Base-by-base conservation (phyloP, 2,113 vertebrate genomes). In the Rhipidura dahli region DNA sequence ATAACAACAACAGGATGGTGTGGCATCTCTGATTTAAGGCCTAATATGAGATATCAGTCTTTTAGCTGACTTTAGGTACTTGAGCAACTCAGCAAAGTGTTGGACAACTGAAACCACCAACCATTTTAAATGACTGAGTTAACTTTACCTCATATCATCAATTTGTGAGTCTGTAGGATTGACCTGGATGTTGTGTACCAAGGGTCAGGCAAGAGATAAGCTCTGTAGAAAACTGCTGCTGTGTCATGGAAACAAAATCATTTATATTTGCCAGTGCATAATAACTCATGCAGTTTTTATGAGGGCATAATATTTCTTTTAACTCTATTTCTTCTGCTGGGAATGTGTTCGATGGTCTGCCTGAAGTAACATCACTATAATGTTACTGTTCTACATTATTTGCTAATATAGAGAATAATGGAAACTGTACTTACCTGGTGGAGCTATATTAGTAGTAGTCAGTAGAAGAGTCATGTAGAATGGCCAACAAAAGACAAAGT, bases 11-110 rank as follows among this genome's bases (percentile, higher is more conserved):
- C 7, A 60, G 16, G 57, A 44, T 4, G 2, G 4, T 15, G 6
- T 26, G 7, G 6, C 40, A n/a, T 77, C 45, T 73, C 39, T 49
- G 10, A 37, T 77, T 31, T 60, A 65, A 72, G 31, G 44, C 19
- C 10, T 40, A 13, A 28, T 31, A 33, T 0, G 0, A 85, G 80
- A 7, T 33, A 30, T n/a, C 33, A 50, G 39, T 45, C 66, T 75
- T 71, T 72, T 13, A 80, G 30, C 26, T 82, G 35, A 35, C 19
- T 69, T 76, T 9, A 80, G 22, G n/a, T 64, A 5, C 35, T 56
- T 3, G 12, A 77, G 11, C 13, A 80, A 45, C n/a, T 83, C 27
- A 10, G 2, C 5, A 5, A 26, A 37, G 9, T 15, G 23, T 47
- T 85, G 42, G 4, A 12, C 53, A 65, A 1, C 30, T 57, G 39